Conservation (phyloP, 2,888 invertebrate species). For the Drosophila neotestacea region DNA sequence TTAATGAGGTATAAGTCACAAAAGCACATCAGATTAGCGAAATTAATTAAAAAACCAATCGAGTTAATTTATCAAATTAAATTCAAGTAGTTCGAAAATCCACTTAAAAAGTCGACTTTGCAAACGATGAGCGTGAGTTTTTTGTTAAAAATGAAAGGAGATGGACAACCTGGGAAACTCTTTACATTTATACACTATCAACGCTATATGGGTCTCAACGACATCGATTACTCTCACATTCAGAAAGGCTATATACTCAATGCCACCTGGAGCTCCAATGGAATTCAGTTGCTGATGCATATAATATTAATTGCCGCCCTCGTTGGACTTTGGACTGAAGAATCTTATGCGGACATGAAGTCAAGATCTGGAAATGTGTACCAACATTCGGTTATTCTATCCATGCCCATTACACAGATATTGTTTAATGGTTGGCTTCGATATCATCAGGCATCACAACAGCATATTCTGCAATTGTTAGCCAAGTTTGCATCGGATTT, state of each 20-base stretch:
- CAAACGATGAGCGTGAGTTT: background rate
- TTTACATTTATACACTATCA: slow-evolving; percentile 31
- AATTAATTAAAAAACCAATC: background rate
- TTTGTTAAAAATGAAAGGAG: background rate
- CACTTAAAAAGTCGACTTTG: background rate
- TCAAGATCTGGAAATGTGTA: slow-evolving; percentile 10
- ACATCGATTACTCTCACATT: slow-evolving; percentile 31
- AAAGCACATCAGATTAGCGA: too few relatives aligned
- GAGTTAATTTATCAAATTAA: background rate
- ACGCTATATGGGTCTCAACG: slow-evolving; percentile 38
- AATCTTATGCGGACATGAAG: background rate
- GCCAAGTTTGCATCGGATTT: slow-evolving; percentile 8
- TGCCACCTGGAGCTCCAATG: slow-evolving; percentile 2
- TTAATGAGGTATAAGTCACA: too few relatives aligned
- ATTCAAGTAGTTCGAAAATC: background rate
- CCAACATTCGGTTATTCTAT: background rate
- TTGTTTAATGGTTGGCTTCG: slow-evolving; percentile 27
- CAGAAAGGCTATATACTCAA: slow-evolving; percentile 21
- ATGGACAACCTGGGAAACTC: slow-evolving; percentile 3
- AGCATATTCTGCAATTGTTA: slow-evolving; percentile 12
- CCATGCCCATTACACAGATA: slow-evolving; percentile 14
- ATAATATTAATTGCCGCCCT: background rate
- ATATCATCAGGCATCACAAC: slow-evolving; percentile 26
- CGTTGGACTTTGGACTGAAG: background rate
- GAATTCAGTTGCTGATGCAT: slow-evolving; percentile 2